Base-by-base conservation (phyloP, 2,888 invertebrate genomes). In the Scotopteryx bipunctaria region DNA sequence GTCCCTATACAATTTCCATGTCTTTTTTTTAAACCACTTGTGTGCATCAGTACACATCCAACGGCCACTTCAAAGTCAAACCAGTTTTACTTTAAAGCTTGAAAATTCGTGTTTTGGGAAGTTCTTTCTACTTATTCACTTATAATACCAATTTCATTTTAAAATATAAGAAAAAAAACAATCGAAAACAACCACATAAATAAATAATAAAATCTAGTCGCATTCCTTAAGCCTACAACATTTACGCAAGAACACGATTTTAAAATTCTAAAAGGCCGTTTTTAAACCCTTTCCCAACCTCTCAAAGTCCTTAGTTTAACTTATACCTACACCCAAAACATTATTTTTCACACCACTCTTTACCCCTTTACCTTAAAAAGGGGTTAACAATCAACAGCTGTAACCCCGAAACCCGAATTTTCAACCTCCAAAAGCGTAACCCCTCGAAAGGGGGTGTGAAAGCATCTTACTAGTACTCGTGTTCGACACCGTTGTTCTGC, bases 391-490 rank as follows among this genome's bases (percentile, higher is more conserved):
- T 11, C 3, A 5, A n/a, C 4, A 19, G 5, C 19, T 6, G 19
- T 6, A 4, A 23, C n/a, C 9, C 11, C 17, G 36, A 14, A 36
- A 27, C 44, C 29, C 29, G 36, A 36, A 45, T 45, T 45, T 45
- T 9, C 29, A 45, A 36, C 19, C 27, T 17, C 14, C 5, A 4
- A 2, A 2, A 37, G n/a, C 5, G 1, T 13, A 21, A 32, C 42
- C 41, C 19, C 41, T 23, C 33, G 16, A 25, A 27, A 38, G 9
- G 11, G 38, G 32, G 23, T 16, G 35, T 17, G 33, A 23, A 44
- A 15, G 16, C 38, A 15, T 55, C 88, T 89, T 88, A 88, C 88
- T 90, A 90, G 83, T 86, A 88, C 44, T 90, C 89, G 67, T 83
- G 76, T 17, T 86, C 87, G 33, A 86, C 57, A 9, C 87, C 89